phyloP scores from a whole-genome alignment of 2,113 vertebrate genomes.

The Thamnophis sirtalis region DNA sequence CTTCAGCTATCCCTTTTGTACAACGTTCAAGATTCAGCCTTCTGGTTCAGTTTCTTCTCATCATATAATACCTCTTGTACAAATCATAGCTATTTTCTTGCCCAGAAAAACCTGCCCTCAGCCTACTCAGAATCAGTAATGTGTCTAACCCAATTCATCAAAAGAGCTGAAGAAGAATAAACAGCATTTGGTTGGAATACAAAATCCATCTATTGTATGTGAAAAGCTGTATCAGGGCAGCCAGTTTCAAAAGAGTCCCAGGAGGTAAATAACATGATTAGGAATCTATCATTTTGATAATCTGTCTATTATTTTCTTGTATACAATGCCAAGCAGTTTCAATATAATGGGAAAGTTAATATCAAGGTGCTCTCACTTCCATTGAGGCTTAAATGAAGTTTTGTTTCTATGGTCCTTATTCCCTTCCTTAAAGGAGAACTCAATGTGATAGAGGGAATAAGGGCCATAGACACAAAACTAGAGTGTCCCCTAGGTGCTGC shows the following conservation, averaged over 20 bases:
- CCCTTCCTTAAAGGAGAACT: background rate
- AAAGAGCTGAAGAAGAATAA: constrained; percentile 24
- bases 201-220: background rate
- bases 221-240: constrained; percentile 12
- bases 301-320: background rate
- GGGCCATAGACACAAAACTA: background rate
- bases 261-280: constrained; percentile 24
- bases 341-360: background rate
- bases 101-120: constrained; percentile 15
- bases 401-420: too few species aligned
- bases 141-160: constrained; percentile 28
- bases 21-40: constrained; percentile 4
- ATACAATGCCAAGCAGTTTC: background rate
- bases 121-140: constrained; percentile 20
- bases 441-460: background rate
- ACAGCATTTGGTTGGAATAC: constrained; percentile 19
- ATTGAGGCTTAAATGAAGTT: background rate
- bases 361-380: background rate
- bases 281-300: background rate
- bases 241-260: constrained; percentile 17
- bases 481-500: background rate
- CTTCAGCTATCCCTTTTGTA: background rate
- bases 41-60: background rate
- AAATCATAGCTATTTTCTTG: constrained; percentile 20
- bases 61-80: background rate